These are phyloP conservation scores for Drosophila lutescens DNA, from an alignment of 2,888 invertebrate genomes.

Conservation along the genomic window DNA sequence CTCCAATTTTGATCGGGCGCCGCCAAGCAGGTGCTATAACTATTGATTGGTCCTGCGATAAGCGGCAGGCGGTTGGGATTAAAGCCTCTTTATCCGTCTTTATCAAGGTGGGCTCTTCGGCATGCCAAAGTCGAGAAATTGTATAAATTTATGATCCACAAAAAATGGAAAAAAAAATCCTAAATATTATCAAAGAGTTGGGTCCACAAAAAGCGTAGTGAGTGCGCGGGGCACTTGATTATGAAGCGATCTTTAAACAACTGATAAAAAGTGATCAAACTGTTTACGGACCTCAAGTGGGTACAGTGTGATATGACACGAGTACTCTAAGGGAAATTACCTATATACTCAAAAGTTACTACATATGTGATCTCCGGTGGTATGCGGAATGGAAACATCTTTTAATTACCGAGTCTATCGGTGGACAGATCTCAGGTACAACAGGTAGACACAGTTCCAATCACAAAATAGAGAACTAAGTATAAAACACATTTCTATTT, in stretches of 20 bases:
- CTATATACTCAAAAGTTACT: background rate
- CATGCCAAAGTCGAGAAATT: background rate
- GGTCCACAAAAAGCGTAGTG: background rate
- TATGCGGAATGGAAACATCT: conserved; percentile 4
- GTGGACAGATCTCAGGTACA: background rate
- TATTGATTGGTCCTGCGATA: conserved; percentile 27
- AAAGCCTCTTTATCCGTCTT: conserved; percentile 16
- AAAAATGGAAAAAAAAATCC: background rate
- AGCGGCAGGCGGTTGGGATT: conserved; percentile 10
- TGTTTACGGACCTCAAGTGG: conserved; percentile 20
- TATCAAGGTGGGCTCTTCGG: conserved; percentile 5
- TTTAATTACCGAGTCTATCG: conserved; percentile 23
- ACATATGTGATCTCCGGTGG: background rate
- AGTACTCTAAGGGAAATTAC: background rate
- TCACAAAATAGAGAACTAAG: background rate
- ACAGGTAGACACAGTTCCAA: background rate
- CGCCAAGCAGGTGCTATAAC: conserved; percentile 13
- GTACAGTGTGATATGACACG: background rate
- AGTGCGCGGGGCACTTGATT: conserved; percentile 6
- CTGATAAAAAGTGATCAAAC: conserved; percentile 10
- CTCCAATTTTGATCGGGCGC: conserved; percentile 20
- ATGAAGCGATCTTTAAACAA: conserved; percentile 17
- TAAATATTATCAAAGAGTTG: background rate
- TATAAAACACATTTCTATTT: conserved; percentile 17
- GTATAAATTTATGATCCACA: conserved; percentile 19